A percentile compares a stretch with the other conserved stretches of the same genome.
Evolutionary conservation across 2,888 invertebrate species (phyloP).

Genomic region (Mamestra brassicae): DNA sequence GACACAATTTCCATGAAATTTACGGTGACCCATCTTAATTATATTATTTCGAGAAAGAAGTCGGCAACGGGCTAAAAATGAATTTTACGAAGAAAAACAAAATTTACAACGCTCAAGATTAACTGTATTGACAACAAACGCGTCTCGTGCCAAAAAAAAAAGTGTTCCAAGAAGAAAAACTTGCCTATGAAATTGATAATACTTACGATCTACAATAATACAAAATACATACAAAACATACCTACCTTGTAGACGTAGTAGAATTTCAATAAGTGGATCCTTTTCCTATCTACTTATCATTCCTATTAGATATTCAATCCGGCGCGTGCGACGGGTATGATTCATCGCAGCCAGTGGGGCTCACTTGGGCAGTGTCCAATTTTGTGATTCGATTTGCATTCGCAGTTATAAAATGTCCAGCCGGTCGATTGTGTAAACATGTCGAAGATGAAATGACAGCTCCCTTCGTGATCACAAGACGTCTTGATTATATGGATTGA

Average conservation of each 20-base stretch:
- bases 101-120: not conserved
- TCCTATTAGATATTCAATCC: conserved; percentile 14
- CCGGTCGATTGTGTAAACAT: no score
- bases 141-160: not conserved
- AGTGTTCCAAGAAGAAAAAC: not conserved
- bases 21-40: conserved; percentile 5
- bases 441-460: no score
- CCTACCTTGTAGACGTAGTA: not conserved
- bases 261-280: conserved; percentile 6
- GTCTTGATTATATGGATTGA: no score
- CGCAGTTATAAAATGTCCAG: conserved; percentile 20
- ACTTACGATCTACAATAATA: not conserved
- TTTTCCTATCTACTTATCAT: conserved; percentile 1
- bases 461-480: no score
- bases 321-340: conserved; percentile 23
- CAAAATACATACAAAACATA: not conserved
- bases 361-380: conserved; percentile 12
- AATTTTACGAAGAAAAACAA: conserved; percentile 27
- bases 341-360: conserved; percentile 11
- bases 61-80: not conserved
- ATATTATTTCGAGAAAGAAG: not conserved
- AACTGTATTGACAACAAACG: not conserved
- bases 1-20: conserved; percentile 15
- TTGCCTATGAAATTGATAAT: not conserved
- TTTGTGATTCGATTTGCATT: not conserved